These are phyloP conservation scores for Morone chrysops DNA, from an alignment of 2,113 vertebrate genomes.

Conservation along the genomic window DNA sequence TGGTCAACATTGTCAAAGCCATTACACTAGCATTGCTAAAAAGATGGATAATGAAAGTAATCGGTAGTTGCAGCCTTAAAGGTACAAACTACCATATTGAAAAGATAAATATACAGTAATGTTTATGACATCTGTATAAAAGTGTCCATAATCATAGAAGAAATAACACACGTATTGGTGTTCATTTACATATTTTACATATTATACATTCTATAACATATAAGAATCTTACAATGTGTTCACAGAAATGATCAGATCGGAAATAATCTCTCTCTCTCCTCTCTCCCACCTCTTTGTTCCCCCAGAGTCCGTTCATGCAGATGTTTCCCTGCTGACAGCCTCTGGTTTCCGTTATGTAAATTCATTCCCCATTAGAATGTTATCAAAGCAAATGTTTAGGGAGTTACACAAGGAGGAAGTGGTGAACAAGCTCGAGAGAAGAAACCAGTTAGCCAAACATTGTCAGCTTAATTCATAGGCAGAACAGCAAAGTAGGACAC, in stretches of 20 bases:
- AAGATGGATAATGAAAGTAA: not conserved
- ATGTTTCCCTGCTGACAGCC: conserved; percentile 47
- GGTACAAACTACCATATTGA: not conserved
- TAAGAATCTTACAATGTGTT: not conserved
- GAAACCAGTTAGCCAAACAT: conserved; percentile 19
- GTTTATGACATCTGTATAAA: not conserved
- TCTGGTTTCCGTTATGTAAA: conserved; percentile 70
- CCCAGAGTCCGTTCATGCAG: conserved; percentile 27
- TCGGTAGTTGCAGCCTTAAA: not conserved
- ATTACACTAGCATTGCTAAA: not conserved
- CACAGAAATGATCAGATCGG: not conserved
- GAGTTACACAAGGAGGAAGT: conserved; percentile 45
- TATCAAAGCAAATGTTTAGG: conserved; percentile 70
- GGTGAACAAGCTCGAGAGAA: conserved; percentile 33
- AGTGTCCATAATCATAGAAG: not conserved
- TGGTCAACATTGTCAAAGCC: not conserved
- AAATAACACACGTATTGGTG: not conserved
- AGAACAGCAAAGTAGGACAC: not conserved
- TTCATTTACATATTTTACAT: conserved; percentile 3
- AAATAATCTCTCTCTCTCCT: not conserved
- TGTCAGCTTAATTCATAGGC: not conserved
- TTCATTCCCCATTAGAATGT: conserved; percentile 42
- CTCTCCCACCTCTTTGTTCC: not conserved
- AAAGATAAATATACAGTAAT: not conserved
- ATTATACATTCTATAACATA: not conserved